Evolutionary conservation across 2,888 invertebrate genomes (phyloP), one percentile per base, ranked within the genome.

Genomic region (Nomada ferruginata): DNA sequence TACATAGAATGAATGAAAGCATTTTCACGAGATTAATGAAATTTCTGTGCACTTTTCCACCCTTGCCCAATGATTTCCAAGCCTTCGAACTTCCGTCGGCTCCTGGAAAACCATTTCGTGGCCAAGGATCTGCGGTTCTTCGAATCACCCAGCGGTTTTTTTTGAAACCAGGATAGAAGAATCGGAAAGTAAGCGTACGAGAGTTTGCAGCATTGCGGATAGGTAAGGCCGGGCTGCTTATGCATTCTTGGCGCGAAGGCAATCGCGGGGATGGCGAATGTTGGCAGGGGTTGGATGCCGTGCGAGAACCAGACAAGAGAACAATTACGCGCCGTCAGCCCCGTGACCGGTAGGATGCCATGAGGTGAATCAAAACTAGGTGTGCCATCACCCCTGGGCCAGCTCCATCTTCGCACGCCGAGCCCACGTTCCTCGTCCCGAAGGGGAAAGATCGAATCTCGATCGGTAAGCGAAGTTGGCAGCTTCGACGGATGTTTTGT

Each of bases 351-450:
- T 87, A 89, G 88, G 89, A 84, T 85, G 91, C 91, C 90, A 90
- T 91, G 93, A 91, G 91, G 91, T 91, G 92, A 93, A 93, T 93
- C 92, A 92, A 93, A 93, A 93, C 93, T 92, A 93, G 92, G 89
- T 84, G 84, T 79, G 84, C 87, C 86, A 87, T 83, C 87, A 88
- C 87, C 87, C 87, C 72, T 86, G 87, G 85, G 89, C 87, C 88
- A 85, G 87, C 80, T 86, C 86, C 84, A 85, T 85, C 87, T 89
- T 88, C 86, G 84, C 85, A 52, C 78, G 57, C 63, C 60, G 76
- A 82, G 77, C 61, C 87, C 87, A 87, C 85, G 85, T 87, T 76
- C 85, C 75, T 61, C 64, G 79, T 89, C 89, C 90, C 90, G 76
- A 10, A 79, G 86, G 89, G 82, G 71, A 80, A 84, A 77, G 85